phyloP scores from a whole-genome alignment of 2,113 vertebrate species.

The Gobiocypris rarus region DNA sequence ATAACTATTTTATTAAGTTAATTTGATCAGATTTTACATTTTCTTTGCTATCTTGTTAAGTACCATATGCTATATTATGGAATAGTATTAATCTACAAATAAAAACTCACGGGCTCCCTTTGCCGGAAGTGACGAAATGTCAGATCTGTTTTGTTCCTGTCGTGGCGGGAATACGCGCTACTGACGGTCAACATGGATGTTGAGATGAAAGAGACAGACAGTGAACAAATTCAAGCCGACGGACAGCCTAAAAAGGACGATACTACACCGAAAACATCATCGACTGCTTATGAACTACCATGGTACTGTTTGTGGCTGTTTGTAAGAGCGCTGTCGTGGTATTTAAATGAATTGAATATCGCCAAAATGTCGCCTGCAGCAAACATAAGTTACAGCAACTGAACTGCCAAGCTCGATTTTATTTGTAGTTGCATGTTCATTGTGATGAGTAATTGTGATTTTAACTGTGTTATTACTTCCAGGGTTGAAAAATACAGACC shows the following conservation, averaged over 20 bases:
- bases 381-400: too few species aligned
- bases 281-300: conserved; percentile 70
- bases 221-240: conserved; percentile 42
- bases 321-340: neutral
- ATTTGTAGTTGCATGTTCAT: neutral
- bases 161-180: conserved; percentile 39
- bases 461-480: conserved; percentile 11
- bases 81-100: too few species aligned
- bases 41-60: neutral
- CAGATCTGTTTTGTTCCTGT: neutral
- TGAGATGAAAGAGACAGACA: conserved; percentile 56
- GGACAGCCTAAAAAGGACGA: conserved; percentile 50
- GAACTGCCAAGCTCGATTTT: neutral
- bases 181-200: conserved; percentile 59
- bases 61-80: neutral
- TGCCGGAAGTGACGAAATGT: conserved; percentile 26
- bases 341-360: neutral
- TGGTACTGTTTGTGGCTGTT: conserved; percentile 51
- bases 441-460: neutral
- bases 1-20: neutral
- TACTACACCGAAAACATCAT: conserved; percentile 23
- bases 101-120: neutral
- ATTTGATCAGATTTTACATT: neutral
- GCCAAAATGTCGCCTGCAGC: neutral
- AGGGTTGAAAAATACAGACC: conserved; percentile 99